Base-by-base conservation (phyloP, 2,888 invertebrate species). In the Polydrusus pterygomalis region DNA sequence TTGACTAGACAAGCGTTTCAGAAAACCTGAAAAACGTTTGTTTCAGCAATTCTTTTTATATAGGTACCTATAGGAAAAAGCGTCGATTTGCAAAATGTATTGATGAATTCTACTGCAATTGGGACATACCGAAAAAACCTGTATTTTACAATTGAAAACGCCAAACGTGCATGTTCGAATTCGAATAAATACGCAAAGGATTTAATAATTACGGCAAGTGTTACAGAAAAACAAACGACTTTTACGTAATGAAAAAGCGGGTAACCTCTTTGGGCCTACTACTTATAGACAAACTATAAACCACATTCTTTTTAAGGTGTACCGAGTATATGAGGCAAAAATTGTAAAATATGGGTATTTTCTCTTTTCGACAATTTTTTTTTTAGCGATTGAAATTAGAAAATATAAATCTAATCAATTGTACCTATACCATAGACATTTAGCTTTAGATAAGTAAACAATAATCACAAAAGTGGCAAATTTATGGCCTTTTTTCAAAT, bases 191-290 rank as follows among this genome's bases (percentile, higher is more conserved):
- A 17, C 51, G 25, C 51, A 51, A 20, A 9, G 51, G 20, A 51
- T 51, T 51, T 51, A 20, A 20, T 51, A 51, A 51, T 51, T 45
- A 51, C 5, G 20, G 11, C 17, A 49, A 49, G 18, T 20, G 20
- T 20, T 51, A 13, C 20, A 51, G 51, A 51, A 51, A 51, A 51
- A 51, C 51, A 51, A 51, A 51, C 51, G 20, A 51, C 51, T 51
- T 51, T 51, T 51, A 51, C 51, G 51, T 20, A 51, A 51, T 51
- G 20, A 51, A 51, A 51, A 51, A 20, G 51, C 51, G 51, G 20
- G 51, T 20, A 20, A 51, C 20, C 51, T 20, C 2, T 51, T 20
- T 18, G 51, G 51, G 20, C 20, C 20, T 20, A 51, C 11, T n/a
- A 11, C 9, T 5, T 40, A 7, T 40, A 25, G 25, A 40, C 40